Base-by-base conservation (phyloP, 2,888 invertebrate species). In the Hyposoter dolosus region DNA sequence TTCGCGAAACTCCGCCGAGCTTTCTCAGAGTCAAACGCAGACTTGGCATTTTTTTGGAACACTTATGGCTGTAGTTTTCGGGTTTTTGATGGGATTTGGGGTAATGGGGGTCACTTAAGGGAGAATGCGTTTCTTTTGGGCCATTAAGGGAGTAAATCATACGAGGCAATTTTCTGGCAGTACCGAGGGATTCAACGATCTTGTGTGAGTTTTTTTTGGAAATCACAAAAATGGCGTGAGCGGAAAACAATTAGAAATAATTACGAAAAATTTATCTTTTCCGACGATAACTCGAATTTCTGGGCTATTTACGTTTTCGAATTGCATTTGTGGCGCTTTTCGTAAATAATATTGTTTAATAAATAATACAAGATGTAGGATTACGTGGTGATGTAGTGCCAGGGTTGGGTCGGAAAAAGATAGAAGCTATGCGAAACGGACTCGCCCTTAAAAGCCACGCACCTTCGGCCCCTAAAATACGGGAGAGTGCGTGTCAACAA, bases 41-140 rank as follows among this genome's bases (percentile, higher is more conserved):
- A 68, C 72, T 86, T 75, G 84, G 83, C 85, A 87, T 85, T 88
- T 87, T 82, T 80, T 86, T 84, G 84, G 83, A 81, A 65, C 86
- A 81, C 88, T 89, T 88, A 87, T 89, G 81, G 35, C 45, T 50
- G 79, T 60, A 12, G 28, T 32, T 40, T 65, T 47, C 19, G 72
- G 50, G 4, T 7, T 12, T 28, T 6, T 28, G 19, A 53, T 32
- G 50, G 72, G 75, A 10, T 3, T 45, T 2, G 35, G 28, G 45
- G 63, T 75, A 75, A 63, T 63, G 23, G 74, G 23, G 60, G 28
- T 19, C 28, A 75, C 60, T 75, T 28, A 43, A 75, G 43, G 23
- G 43, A 43, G 28, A 60, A 75, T 75, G 35, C 60, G 60, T 60
- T 50, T 53, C n/a, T 72, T 72, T 32, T 32, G 50, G 17, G 50